Base-by-base conservation (phyloP, 2,797 vertebrate species). In the Eremophila alpestris region DNA sequence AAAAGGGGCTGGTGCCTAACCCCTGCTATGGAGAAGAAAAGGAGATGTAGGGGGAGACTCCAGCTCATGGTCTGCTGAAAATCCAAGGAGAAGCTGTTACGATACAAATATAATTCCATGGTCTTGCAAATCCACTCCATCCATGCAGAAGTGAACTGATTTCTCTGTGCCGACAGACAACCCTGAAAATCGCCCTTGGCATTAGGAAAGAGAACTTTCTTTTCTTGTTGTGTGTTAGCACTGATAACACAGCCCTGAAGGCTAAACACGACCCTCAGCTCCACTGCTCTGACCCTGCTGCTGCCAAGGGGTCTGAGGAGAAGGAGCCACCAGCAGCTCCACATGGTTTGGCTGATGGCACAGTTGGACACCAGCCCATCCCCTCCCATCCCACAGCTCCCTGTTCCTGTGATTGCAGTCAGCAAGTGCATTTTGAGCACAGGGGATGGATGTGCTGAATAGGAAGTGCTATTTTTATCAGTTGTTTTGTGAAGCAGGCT, bases 381-480 rank as follows among this genome's bases (percentile, higher is more conserved):
- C 54, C 38, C 23, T n/a, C 45, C 80, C 22, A 34, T 38, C 59
- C 9, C 65, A 55, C 22, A 77, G 59, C 30, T 24, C 29, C 32
- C 54, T 43, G 27, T 45, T 87, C 60, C 63, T 52, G 41, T 59
- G 59, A 43, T 1, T n/a, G 56, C 58, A 74, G 78, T 63, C 86
- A 93, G 93, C 87, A 91, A 63, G 70, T 3, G 2, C 40, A 36
- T 62, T 77, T 62, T 30, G 30, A 24, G n/a, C 32, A n/a, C 0
- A 0, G 26, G 43, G 55, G 76, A 65, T 40, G 38, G 59, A 83
- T 67, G 75, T 48, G 92, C 93, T 94, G 93, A 94, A 88, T 75
- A 87, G 78, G 87, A 85, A 78, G 41, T 30, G 65, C 65, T 97
- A 71, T 89, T 95, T 97, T 91, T 82, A 86, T 56, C 60, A 21